phyloP scores from a whole-genome alignment of 2,113 vertebrate species.

The Trematocara unimaculatum region DNA sequence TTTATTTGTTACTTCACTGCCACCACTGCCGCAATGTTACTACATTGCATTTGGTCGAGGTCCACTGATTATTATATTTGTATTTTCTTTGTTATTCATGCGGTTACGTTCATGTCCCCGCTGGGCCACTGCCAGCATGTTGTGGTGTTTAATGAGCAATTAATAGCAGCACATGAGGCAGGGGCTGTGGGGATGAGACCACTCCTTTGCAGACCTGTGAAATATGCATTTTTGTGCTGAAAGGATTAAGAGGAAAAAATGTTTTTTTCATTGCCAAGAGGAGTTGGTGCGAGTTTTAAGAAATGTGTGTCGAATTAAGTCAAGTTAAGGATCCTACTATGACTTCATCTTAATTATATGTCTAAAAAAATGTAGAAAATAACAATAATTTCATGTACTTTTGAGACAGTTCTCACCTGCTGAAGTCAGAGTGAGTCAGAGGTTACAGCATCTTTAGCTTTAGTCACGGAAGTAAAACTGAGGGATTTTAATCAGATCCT shows the following conservation, averaged over 20 bases:
- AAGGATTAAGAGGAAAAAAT: neutral
- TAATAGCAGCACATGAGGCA: neutral
- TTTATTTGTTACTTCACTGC: neutral
- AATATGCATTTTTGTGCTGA: neutral
- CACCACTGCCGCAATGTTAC: neutral
- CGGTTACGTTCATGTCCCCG: neutral
- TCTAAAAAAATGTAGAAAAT: neutral
- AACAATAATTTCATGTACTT: neutral
- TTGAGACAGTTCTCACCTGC: neutral
- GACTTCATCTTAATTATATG: neutral
- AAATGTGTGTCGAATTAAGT: neutral
- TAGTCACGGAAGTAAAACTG: neutral
- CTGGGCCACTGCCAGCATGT: neutral
- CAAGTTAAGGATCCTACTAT: neutral
- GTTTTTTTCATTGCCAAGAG: neutral
- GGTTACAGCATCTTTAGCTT: neutral
- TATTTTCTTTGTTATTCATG: neutral
- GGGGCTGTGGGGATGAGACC: neutral
- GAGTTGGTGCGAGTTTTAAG: neutral
- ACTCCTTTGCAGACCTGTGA: neutral
- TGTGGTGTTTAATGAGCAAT: neutral
- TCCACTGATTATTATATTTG: neutral
- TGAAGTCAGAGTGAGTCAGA: neutral
- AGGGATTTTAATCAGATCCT: neutral
- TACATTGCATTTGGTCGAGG: neutral